These are phyloP conservation scores for Cephus pygmeus DNA, from an alignment of 2,888 invertebrate species.

Conservation along the genomic window DNA sequence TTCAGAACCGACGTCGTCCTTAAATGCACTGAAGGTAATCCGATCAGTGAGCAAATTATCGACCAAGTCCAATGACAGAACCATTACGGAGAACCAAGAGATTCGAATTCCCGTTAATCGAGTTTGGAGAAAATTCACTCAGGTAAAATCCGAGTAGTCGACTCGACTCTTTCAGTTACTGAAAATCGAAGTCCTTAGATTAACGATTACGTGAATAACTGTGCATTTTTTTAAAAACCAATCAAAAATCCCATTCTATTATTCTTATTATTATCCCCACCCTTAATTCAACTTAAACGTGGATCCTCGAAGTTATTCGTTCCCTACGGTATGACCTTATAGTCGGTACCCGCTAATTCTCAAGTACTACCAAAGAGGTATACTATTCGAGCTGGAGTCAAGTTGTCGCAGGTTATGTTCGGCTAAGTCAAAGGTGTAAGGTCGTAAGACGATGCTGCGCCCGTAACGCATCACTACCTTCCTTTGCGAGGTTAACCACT, in stretches of 20 bases:
- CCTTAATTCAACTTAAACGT: neutral
- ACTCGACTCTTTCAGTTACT: neutral
- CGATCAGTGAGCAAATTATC: neutral
- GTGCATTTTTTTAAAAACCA: too few relatives aligned
- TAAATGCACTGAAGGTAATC: neutral
- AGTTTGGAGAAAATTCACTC: neutral
- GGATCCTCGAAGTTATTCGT: neutral
- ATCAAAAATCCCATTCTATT: neutral
- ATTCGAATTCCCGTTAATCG: neutral
- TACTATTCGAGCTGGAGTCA: neutral
- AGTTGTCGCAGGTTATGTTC: neutral
- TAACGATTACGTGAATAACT: neutral
- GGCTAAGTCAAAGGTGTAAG: conserved; percentile 3
- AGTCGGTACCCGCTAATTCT: neutral
- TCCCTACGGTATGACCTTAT: neutral
- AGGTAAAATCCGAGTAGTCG: neutral
- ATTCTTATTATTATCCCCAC: neutral
- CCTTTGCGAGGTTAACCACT: conserved; percentile 25
- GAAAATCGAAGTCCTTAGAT: neutral
- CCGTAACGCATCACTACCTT: neutral
- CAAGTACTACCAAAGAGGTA: neutral
- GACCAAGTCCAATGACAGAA: neutral
- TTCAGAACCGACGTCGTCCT: neutral
- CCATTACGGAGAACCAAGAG: neutral
- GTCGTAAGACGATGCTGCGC: neutral